phyloP scores from a whole-genome alignment of 2,113 vertebrate genomes.

The Amblyornis subalaris region DNA sequence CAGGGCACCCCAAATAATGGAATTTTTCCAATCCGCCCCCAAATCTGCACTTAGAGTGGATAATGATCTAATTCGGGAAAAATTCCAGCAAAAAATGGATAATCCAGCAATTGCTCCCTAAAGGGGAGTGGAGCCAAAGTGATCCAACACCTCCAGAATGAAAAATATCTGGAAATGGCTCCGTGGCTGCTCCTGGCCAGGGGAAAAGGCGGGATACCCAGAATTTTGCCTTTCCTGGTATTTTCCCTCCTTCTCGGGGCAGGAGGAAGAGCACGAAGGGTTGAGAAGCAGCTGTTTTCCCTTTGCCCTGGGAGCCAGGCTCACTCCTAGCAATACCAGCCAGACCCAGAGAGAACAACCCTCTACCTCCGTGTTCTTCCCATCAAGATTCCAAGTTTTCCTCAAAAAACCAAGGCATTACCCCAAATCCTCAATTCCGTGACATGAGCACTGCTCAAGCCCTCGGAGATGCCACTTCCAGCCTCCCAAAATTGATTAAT shows the following conservation, averaged over 20 bases:
- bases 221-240: background rate
- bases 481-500: background rate
- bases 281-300: background rate
- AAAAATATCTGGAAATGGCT: background rate
- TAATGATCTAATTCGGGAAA: background rate
- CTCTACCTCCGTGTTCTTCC: background rate
- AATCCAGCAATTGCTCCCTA: background rate
- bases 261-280: background rate
- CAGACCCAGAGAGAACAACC: background rate
- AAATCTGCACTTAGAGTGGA: background rate
- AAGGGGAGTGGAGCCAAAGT: background rate
- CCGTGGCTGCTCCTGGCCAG: too few relatives aligned
- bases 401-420: background rate
- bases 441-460: background rate
- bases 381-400: background rate
- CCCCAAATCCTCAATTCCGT: background rate
- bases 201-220: background rate
- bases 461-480: background rate
- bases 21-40: background rate
- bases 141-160: background rate
- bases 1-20: background rate
- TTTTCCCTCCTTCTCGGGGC: background rate
- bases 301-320: background rate
- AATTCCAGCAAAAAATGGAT: background rate
- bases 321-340: background rate